Percentiles rank a stretch among this genome's conserved stretches.
These are phyloP conservation scores for Drosophila sordidapex DNA, from an alignment of 2,888 invertebrate species.

Conservation along the genomic window DNA sequence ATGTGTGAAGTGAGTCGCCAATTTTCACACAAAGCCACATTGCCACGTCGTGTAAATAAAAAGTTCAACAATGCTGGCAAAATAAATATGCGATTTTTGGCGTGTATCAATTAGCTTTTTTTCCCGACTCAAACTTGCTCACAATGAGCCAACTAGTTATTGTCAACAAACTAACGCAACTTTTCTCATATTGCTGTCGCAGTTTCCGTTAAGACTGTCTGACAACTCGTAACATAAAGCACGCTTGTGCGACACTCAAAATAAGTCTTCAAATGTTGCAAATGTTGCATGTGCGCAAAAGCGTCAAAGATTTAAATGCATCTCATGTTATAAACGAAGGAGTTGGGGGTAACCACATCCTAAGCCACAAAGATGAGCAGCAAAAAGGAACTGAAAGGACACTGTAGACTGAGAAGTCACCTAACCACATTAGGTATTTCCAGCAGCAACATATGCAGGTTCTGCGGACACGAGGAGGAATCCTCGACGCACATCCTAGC, in stretches of 20 bases:
- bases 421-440: too few relatives aligned
- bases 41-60: slow-evolving; percentile 12
- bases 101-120: neutral
- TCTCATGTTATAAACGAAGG: neutral
- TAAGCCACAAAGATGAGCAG: too few relatives aligned
- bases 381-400: too few relatives aligned
- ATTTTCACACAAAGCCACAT: slow-evolving; percentile 48
- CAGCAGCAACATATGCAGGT: too few relatives aligned
- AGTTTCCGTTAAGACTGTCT: neutral
- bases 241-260: neutral
- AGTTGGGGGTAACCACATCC: too few relatives aligned
- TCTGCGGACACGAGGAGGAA: too few relatives aligned
- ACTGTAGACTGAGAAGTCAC: too few relatives aligned
- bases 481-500: too few relatives aligned
- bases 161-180: neutral
- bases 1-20: slow-evolving; percentile 53
- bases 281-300: neutral
- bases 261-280: neutral
- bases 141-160: neutral
- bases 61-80: neutral
- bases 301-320: neutral
- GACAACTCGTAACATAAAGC: neutral
- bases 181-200: neutral
- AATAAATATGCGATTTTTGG: neutral
- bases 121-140: neutral